A percentile compares a stretch with the other conserved stretches of the same genome.
phyloP scores from a whole-genome alignment of 2,888 invertebrate species.

The Brachylomia viminalis region DNA sequence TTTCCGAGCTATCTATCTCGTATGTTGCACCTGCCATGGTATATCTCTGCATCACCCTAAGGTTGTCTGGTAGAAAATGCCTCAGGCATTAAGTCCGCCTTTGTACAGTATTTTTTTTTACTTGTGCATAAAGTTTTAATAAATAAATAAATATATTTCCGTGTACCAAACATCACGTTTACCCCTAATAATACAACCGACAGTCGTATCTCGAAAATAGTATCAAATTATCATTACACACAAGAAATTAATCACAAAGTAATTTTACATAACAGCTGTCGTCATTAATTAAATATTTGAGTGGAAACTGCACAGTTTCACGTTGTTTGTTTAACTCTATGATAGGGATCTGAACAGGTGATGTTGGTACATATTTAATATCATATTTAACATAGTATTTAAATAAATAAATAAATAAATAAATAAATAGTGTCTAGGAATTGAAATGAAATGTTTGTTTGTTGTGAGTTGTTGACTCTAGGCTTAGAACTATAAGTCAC shows the following conservation, averaged over 20 bases:
- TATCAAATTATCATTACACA: slow-evolving; percentile 26
- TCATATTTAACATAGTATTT: no score
- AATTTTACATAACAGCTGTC: slow-evolving; percentile 46
- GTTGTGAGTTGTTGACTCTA: slow-evolving; percentile 9
- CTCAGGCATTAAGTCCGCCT: no score
- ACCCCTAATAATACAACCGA: neutral
- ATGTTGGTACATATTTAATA: slow-evolving; percentile 55
- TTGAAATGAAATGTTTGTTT: slow-evolving; percentile 45
- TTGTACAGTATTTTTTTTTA: no score
- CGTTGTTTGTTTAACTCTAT: slow-evolving; percentile 39
- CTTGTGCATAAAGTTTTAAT: no score
- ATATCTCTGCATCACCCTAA: no score
- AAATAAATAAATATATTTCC: no score
- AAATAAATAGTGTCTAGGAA: slow-evolving; percentile 29
- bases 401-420: no score
- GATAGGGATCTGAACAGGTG: slow-evolving; percentile 38
- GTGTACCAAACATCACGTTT: neutral
- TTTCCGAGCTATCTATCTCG: no score
- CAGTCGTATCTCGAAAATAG: slow-evolving; percentile 19
- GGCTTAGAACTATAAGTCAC: neutral
- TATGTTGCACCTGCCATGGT: no score
- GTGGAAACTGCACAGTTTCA: slow-evolving; percentile 50
- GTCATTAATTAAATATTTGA: slow-evolving; percentile 49
- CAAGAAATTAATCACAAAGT: slow-evolving; percentile 21
- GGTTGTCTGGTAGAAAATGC: no score